A percentile compares a stretch with the other conserved stretches of the same genome.
These are phyloP conservation scores for Poeciliopsis presidionis DNA, from an alignment of 2,797 vertebrate species.

Conservation along the genomic window DNA sequence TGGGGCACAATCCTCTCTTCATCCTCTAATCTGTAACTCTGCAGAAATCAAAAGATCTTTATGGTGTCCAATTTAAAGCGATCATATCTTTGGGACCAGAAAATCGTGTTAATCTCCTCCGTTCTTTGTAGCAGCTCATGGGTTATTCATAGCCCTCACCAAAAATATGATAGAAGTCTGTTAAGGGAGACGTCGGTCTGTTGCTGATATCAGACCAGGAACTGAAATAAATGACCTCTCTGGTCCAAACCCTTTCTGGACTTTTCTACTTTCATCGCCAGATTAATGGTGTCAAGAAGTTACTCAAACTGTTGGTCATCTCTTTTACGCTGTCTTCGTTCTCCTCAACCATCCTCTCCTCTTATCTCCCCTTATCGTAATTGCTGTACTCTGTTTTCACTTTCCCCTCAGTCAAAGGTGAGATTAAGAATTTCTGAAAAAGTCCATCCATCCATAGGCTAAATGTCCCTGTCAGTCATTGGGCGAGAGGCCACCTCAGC, in stretches of 20 bases:
- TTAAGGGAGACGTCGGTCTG: slow-evolving; percentile 33
- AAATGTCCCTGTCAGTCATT: no score
- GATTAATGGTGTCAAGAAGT: slow-evolving; percentile 57
- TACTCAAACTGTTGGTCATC: slow-evolving; percentile 26
- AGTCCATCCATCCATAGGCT: neutral
- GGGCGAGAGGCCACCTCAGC: neutral
- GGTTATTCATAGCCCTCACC: slow-evolving; percentile 57
- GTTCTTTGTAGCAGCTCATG: slow-evolving; percentile 51
- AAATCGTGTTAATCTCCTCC: slow-evolving; percentile 35
- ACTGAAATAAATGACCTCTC: slow-evolving; percentile 54
- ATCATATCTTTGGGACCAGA: slow-evolving; percentile 50
- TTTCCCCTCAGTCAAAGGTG: slow-evolving; percentile 1
- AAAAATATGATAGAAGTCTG: slow-evolving; percentile 62
- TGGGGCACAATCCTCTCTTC: slow-evolving; percentile 1
- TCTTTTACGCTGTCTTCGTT: slow-evolving; percentile 52
- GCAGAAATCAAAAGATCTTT: slow-evolving; percentile 21
- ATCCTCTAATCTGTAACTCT: slow-evolving; percentile 29
- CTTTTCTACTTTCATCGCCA: slow-evolving; percentile 51
- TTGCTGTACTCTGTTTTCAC: slow-evolving; percentile 2
- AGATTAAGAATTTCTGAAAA: neutral
- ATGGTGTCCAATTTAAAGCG: slow-evolving; percentile 38
- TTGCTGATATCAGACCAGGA: slow-evolving; percentile 38
- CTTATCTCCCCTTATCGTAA: slow-evolving; percentile 25
- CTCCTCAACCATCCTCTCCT: neutral
- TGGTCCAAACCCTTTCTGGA: slow-evolving; percentile 52